phyloP scores from a whole-genome alignment of 2,113 vertebrate species.

The Enhydra lutris region DNA sequence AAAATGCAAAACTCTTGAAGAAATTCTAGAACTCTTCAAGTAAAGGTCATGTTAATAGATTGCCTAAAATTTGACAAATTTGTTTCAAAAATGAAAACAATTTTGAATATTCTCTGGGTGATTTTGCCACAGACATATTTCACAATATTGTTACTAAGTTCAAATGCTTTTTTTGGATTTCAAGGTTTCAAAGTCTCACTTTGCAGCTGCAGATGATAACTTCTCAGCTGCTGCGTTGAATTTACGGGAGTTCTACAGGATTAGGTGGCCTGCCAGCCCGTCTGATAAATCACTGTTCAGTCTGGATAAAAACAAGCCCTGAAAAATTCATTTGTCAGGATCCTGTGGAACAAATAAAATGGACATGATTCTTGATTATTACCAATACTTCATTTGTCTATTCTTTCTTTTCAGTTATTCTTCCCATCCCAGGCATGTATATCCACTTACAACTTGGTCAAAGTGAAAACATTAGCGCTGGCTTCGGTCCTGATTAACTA shows the following conservation, averaged over 20 bases:
- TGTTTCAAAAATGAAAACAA: slow-evolving; percentile 27
- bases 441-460: background rate
- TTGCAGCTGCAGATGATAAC: slow-evolving; percentile 14
- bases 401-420: background rate
- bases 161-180: slow-evolving; percentile 14
- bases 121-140: slow-evolving; percentile 33
- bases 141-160: slow-evolving; percentile 23
- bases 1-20: background rate
- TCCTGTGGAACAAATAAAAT: background rate
- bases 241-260: background rate
- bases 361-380: background rate
- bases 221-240: background rate
- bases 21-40: background rate
- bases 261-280: background rate
- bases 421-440: background rate
- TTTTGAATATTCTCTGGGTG: slow-evolving; percentile 7
- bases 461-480: background rate
- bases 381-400: background rate
- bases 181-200: background rate
- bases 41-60: background rate
- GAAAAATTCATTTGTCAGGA: background rate
- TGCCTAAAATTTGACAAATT: slow-evolving; percentile 25
- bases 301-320: background rate
- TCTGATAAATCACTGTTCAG: background rate
- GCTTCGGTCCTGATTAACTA: background rate